Percentiles rank a stretch among this genome's conserved stretches.
These are phyloP conservation scores for Amblyteles armatorius DNA, from an alignment of 2,888 invertebrate species.

Conservation along the genomic window DNA sequence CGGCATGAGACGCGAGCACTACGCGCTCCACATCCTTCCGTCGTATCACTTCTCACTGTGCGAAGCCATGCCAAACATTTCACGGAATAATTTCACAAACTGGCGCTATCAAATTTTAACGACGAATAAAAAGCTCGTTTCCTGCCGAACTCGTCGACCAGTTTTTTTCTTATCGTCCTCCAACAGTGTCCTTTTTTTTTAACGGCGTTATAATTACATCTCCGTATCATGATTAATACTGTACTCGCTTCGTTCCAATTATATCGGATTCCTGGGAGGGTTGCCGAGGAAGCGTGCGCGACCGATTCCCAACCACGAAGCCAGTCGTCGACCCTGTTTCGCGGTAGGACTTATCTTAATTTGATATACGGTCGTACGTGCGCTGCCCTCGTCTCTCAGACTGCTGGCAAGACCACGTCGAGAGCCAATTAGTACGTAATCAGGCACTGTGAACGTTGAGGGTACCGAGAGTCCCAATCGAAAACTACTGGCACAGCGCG, in stretches of 20 bases:
- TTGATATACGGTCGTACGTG: slow-evolving; percentile 50
- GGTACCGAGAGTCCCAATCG: slow-evolving; percentile 33
- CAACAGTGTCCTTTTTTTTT: neutral
- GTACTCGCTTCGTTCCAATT: neutral
- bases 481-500: slow-evolving; percentile 19
- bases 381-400: slow-evolving; percentile 28
- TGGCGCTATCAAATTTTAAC: neutral
- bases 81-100: neutral
- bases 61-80: no score
- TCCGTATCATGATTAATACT: neutral
- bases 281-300: neutral
- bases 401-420: slow-evolving; percentile 24
- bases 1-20: no score
- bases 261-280: neutral
- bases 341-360: slow-evolving; percentile 53
- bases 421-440: slow-evolving; percentile 58
- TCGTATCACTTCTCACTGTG: no score
- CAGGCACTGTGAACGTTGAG: slow-evolving; percentile 49
- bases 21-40: no score
- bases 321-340: slow-evolving; percentile 25
- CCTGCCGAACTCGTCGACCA: neutral
- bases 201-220: neutral
- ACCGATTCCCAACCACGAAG: slow-evolving; percentile 1
- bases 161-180: neutral
- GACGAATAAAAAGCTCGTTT: neutral